phyloP scores from a whole-genome alignment of 2,797 vertebrate genomes.

The Phalloptychus januarius region DNA sequence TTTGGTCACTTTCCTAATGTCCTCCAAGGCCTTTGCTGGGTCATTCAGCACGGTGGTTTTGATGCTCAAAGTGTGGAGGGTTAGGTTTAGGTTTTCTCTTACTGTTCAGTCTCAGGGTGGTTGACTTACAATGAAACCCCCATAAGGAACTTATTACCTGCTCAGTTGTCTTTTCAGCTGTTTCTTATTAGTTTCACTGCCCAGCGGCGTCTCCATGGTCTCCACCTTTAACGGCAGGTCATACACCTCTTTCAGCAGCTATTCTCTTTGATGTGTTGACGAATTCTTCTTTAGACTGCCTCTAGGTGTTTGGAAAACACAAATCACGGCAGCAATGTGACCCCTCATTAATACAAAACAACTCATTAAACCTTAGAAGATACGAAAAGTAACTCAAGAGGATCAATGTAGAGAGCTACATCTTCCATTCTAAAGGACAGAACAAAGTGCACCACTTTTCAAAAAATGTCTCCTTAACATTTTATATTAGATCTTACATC shows the following conservation, averaged over 20 bases:
- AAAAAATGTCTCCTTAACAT: not conserved
- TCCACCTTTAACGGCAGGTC: not conserved
- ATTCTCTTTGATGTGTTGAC: not conserved
- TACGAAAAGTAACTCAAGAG: not conserved
- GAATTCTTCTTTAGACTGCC: not conserved
- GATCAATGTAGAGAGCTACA: not conserved
- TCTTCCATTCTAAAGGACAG: not conserved
- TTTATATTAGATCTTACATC: not conserved
- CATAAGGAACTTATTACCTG: not conserved
- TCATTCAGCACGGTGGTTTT: not conserved
- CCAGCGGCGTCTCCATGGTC: not conserved
- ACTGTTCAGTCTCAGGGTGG: not conserved
- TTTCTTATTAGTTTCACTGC: not conserved
- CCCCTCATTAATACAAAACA: not conserved
- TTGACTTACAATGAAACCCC: not conserved
- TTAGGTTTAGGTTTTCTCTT: not conserved
- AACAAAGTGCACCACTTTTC: not conserved
- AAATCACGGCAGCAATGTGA: not conserved
- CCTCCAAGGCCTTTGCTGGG: not conserved
- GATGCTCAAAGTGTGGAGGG: not conserved
- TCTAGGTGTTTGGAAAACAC: not conserved
- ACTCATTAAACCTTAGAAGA: not conserved
- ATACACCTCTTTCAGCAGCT: not conserved
- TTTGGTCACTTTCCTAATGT: not conserved
- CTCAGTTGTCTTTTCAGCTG: not conserved